Percentiles rank a stretch among this genome's conserved stretches.
Evolutionary conservation across 2,888 invertebrate genomes (phyloP).

Genomic region (Anagyrus pseudococci): DNA sequence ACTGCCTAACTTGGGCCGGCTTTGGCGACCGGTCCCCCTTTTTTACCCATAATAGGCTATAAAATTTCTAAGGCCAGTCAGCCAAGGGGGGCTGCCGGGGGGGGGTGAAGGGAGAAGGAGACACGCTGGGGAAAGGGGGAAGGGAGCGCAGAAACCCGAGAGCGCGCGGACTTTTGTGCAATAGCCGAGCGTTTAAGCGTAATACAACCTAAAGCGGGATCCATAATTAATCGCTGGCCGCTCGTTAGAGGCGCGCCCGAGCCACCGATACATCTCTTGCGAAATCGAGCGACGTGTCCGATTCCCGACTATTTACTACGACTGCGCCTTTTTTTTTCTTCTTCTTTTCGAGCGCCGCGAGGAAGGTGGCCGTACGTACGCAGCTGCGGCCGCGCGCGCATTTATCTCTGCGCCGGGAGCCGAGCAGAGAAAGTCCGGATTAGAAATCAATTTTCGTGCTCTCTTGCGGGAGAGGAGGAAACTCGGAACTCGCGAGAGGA

Average conservation of each 20-base stretch:
- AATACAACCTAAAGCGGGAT: conserved; percentile 45
- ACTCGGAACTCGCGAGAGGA: conserved; percentile 13
- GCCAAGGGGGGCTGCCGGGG: too few relatives aligned
- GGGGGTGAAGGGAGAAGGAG: conserved; percentile 51
- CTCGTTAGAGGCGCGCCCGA: conserved; percentile 37
- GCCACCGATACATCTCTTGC: conserved; percentile 2
- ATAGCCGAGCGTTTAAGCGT: conserved; percentile 43
- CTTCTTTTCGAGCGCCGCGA: too few relatives aligned
- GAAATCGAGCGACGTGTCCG: conserved; percentile 10
- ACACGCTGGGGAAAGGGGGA: conserved; percentile 19
- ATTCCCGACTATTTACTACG: conserved; percentile 1
- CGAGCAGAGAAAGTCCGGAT: conserved; percentile 36
- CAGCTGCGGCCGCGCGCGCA: too few relatives aligned
- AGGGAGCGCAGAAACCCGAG: conserved; percentile 41
- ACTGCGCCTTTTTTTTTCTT: too few relatives aligned
- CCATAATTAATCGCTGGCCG: conserved; percentile 47
- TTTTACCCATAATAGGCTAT: conserved; percentile 52
- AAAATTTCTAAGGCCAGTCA: too few relatives aligned
- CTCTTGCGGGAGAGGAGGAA: conserved; percentile 11
- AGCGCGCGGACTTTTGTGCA: conserved; percentile 40
- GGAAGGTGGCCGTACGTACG: background rate
- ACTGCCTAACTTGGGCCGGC: background rate
- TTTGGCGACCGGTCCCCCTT: conserved; percentile 36
- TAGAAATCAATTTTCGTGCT: conserved; percentile 35
- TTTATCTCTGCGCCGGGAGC: background rate